Evolutionary conservation across 92 coral and sea anemone genomes (phyloP).

Genomic region (Zoanthus solanderi): DNA sequence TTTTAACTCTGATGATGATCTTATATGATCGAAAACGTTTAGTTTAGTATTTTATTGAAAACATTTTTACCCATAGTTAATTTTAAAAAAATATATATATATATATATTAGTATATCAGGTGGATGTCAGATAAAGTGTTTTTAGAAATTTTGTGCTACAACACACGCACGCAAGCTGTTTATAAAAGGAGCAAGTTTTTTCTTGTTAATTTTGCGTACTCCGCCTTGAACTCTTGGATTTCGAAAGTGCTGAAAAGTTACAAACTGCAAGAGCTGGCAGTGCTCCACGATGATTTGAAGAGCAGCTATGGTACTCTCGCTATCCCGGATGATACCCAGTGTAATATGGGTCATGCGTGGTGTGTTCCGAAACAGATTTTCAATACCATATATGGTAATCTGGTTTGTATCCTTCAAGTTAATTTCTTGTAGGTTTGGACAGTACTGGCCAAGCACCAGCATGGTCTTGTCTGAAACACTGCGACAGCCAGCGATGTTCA

Average conservation of each 20-base stretch:
- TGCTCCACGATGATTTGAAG: slow-evolving; percentile 73
- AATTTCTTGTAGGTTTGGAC: slow-evolving; percentile 66
- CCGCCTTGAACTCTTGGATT: slow-evolving; percentile 66
- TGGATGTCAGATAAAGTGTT: no score
- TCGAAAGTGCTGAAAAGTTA: slow-evolving; percentile 82
- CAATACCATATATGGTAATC: slow-evolving; percentile 82
- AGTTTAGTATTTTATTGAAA: no score
- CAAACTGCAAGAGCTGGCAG: slow-evolving; percentile 68
- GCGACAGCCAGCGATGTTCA: slow-evolving; percentile 80
- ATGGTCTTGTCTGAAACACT: slow-evolving; percentile 78
- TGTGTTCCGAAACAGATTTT: slow-evolving; percentile 70
- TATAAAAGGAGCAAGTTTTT: slow-evolving; percentile 72
- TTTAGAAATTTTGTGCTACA: slow-evolving; percentile 13
- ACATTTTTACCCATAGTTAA: no score
- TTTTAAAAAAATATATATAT: no score
- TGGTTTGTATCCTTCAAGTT: slow-evolving; percentile 77
- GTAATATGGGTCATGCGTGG: slow-evolving; percentile 75
- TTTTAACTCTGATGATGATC: no score
- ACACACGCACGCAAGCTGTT: slow-evolving; percentile 69
- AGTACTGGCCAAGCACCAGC: slow-evolving; percentile 67
- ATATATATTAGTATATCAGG: no score
- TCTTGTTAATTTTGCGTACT: slow-evolving; percentile 74
- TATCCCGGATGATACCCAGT: slow-evolving; percentile 78
- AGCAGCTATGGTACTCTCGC: slow-evolving; percentile 70
- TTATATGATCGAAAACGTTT: no score